Conservation (phyloP, 1,140 invertebrate genomes). For the Ridgeia piscesae region DNA sequence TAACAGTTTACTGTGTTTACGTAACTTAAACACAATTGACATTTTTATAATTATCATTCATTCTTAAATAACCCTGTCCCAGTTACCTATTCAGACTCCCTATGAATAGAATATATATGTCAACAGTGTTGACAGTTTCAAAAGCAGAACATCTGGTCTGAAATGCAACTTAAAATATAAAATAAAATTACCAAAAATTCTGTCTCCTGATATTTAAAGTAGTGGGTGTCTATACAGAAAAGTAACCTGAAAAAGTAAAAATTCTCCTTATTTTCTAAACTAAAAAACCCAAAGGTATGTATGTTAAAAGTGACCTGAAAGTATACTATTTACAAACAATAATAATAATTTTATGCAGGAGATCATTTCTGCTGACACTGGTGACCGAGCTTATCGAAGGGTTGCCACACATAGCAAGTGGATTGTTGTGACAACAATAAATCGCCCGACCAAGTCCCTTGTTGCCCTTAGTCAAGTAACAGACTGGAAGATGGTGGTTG, state of each 20-base stretch:
- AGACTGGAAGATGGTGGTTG: slow-evolving; percentile 43
- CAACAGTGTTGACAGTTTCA: no score
- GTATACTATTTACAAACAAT: not conserved
- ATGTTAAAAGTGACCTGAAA: no score
- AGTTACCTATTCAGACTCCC: no score
- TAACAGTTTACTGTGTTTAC: no score
- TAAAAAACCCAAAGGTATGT: not conserved
- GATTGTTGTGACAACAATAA: slow-evolving; percentile 38
- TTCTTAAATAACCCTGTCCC: no score
- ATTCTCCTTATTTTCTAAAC: not conserved
- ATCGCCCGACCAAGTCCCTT: slow-evolving; percentile 32
- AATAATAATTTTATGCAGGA: not conserved
- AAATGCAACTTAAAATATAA: no score
- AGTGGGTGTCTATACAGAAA: not conserved
- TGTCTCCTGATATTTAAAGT: no score
- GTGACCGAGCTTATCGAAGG: not conserved
- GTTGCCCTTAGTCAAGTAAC: slow-evolving; percentile 32
- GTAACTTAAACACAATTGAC: no score
- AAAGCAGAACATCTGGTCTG: no score
- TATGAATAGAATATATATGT: no score
- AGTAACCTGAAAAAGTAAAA: not conserved
- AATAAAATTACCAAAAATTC: no score
- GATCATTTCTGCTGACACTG: not conserved
- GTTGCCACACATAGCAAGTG: slow-evolving; percentile 47
- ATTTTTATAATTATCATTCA: no score